Evolutionary conservation across 2,113 vertebrate species (phyloP), one percentile per base, ranked within the genome.

Genomic region (Seriola dumerili): DNA sequence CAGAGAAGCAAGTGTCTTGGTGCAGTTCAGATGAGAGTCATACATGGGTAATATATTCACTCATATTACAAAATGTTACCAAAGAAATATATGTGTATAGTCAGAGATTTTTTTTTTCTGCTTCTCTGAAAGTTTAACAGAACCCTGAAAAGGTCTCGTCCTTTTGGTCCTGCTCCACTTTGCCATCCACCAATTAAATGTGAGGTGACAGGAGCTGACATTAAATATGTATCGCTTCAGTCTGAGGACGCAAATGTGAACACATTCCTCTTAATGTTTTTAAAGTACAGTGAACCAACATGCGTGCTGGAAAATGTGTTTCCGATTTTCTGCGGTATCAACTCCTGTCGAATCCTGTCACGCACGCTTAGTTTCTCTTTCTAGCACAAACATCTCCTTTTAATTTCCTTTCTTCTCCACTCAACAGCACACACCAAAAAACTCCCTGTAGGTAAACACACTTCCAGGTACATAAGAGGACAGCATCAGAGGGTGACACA

Each of bases 151-250:
- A 92, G 90, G 84, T 91, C 80, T 87, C 82, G 77, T 90, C 85
- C 81, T 85, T 88, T 89, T 70, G 54, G 67, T 65, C 77, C 73
- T 34, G 72, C 88, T 89, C 70, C 72, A 44, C 72, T 65, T 44
- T 87, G 76, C 72, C 69, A 84, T 78, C 72, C 86, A 89, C 88
- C 90, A 91, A 93, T 92, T 89, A 92, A 92, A 92, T 80, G 38
- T 54, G 72, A 89, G 86, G 75, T 75, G 85, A 91, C 80, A 82
- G 83, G 69, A 83, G 62, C 62, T 80, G 80, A 80, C 72, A 88
- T 93, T 85, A 90, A 91, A 90, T 84, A 88, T 92, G 90, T 85
- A 89, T 86, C 12, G 16, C 71, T 63, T 79, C 62, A 44, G 82
- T 85, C 61, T 57, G 74, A 84, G 46, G 36, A 64, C 25, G 64